Base-by-base conservation (phyloP, 2,888 invertebrate species). In the Oxyteleia sp. region DNA sequence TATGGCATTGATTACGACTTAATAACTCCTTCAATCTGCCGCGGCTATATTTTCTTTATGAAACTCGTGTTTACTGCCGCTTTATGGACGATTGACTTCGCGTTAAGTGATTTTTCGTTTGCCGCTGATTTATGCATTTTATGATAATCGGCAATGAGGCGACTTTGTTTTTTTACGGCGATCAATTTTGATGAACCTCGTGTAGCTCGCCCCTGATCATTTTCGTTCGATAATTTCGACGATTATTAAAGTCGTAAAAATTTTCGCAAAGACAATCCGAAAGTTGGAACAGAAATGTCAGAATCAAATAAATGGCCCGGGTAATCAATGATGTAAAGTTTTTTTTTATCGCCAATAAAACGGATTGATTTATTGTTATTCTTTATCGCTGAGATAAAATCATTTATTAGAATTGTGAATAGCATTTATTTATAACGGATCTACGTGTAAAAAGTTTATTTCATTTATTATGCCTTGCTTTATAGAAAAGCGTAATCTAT, bases 1-100 rank as follows among this genome's bases (percentile, higher is more conserved):
- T 64, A 75, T 71, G 71, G 49, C 75, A 64, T 75, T 63, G 69
- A 79, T 71, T 71, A 84, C 63, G 80, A 71, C 75, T 79, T 75
- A 84, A 84, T 79, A 84, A 75, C 79, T 78, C 61, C 78, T 59
- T 43, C 64, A 53, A 74, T 57, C 69, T 26, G 55, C 74, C 16
- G 20, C 23, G 35, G 45, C 32, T 64, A 72, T 82, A 71, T 83
- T 68, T 61, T 38, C 53, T 78, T 69, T 68, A 63, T 57, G 29
- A 74, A 71, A 83, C 49, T 32, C 29, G 18, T 68, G 68, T 72
- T 71, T 71, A 20, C 41, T 47, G 47, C 16, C 23, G 41, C 18
- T 47, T 71, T 41, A 69, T 59, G 32, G 26, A 26, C 51, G 47
- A 64, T 74, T 63, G 63, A 74, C 63, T 53, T 43, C 53, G n/a